These are phyloP conservation scores for Eueremaeus valkanovi DNA, from an alignment of 2,888 invertebrate genomes.

Conservation along the genomic window DNA sequence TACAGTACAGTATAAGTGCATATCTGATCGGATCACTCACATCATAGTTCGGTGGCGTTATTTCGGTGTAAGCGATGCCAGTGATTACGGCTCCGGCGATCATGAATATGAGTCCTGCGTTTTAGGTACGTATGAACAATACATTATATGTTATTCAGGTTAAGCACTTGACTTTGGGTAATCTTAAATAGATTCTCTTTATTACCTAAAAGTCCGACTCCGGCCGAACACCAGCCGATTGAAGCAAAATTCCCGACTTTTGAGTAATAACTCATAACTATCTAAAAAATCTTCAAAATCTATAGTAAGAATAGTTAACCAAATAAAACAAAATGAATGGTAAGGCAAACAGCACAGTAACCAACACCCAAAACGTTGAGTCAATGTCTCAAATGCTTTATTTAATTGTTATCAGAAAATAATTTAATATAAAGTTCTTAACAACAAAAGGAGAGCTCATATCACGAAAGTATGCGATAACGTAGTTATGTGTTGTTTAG, in stretches of 20 bases:
- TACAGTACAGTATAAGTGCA: background rate
- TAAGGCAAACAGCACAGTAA: background rate
- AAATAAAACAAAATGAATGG: conserved; percentile 8
- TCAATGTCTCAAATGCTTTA: background rate
- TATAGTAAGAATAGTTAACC: background rate
- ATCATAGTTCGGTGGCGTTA: conserved; percentile 47
- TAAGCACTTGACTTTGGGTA: background rate
- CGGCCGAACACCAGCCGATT: conserved; percentile 44
- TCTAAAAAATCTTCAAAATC: too few species aligned
- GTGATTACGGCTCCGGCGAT: conserved; percentile 46
- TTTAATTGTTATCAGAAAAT: conserved; percentile 4
- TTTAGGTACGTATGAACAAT: background rate
- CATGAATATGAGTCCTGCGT: conserved; percentile 45
- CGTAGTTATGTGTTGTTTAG: conserved; percentile 25
- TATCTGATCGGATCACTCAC: conserved; percentile 10
- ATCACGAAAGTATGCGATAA: conserved; percentile 20
- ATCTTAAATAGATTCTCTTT: too few species aligned
- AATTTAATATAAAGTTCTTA: conserved; percentile 29
- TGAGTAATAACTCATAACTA: conserved; percentile 37
- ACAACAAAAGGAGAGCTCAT: background rate
- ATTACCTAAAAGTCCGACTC: conserved; percentile 41
- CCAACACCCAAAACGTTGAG: conserved; percentile 30
- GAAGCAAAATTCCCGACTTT: conserved; percentile 45
- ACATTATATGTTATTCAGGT: background rate
- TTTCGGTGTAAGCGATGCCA: conserved; percentile 47